Conservation (phyloP, 2,888 invertebrate genomes). For the Lasioglossum figueresi region DNA sequence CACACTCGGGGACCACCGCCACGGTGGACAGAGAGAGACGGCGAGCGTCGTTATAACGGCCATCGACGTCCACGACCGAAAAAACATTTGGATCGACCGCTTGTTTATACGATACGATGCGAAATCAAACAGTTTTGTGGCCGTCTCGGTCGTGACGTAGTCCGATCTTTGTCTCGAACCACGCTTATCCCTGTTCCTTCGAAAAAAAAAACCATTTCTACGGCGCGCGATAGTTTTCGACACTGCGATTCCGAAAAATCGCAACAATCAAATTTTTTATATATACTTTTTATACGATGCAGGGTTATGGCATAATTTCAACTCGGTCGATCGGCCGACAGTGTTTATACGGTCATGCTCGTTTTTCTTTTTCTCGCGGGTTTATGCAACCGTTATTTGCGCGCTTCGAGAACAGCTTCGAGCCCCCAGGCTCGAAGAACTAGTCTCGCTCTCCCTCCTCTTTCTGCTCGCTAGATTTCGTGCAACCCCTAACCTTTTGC, state of each 20-base stretch:
- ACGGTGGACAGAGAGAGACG: not conserved
- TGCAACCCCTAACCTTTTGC: not conserved
- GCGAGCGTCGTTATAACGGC: slow-evolving; percentile 34
- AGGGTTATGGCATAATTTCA: slow-evolving; percentile 6
- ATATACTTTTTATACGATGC: not conserved
- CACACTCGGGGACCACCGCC: slow-evolving; percentile 28
- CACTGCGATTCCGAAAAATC: not conserved
- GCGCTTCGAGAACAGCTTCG: slow-evolving; percentile 20
- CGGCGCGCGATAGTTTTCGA: not conserved
- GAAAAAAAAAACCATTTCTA: not conserved
- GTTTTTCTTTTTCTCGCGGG: slow-evolving; percentile 7
- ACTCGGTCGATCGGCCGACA: not conserved
- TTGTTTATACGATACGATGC: slow-evolving; percentile 68
- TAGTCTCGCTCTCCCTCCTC: not conserved
- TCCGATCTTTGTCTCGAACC: slow-evolving; percentile 47
- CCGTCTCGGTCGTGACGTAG: slow-evolving; percentile 39
- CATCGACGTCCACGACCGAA: slow-evolving; percentile 56
- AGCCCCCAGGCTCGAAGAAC: not conserved
- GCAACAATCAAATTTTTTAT: not conserved
- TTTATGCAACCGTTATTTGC: slow-evolving; percentile 10
- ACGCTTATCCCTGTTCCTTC: slow-evolving; percentile 44
- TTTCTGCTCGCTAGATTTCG: not conserved
- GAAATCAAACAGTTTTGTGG: slow-evolving; percentile 65
- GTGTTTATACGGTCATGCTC: slow-evolving; percentile 19
- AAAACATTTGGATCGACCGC: slow-evolving; percentile 68